These are phyloP conservation scores for Prochilodus magdalenae DNA, from an alignment of 2,113 vertebrate genomes.

Conservation along the genomic window DNA sequence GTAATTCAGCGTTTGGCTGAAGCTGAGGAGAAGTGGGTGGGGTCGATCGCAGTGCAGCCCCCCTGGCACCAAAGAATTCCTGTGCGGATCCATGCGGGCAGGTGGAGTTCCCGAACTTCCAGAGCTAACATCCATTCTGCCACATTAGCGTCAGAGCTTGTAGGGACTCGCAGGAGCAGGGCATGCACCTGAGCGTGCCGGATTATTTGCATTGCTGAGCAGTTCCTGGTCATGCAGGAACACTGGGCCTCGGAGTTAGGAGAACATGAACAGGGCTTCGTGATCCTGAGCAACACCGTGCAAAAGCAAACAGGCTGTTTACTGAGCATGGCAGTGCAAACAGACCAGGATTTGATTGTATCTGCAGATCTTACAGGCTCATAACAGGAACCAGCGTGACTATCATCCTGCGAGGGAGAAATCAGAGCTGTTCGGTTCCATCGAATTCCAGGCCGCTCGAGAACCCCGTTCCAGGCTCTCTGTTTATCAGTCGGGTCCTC, in stretches of 20 bases:
- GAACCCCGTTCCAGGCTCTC: too few species aligned
- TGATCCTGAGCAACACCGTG: background rate
- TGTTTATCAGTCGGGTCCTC: too few species aligned
- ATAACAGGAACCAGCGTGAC: background rate
- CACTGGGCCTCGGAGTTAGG: background rate
- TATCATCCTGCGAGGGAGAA: background rate
- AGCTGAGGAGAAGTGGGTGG: conserved; percentile 9
- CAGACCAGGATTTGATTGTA: background rate
- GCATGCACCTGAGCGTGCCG: background rate
- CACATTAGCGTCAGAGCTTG: conserved; percentile 25
- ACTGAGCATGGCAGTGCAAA: background rate
- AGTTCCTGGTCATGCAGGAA: background rate
- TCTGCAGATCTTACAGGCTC: background rate
- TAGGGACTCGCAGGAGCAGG: conserved; percentile 13
- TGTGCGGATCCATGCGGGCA: conserved; percentile 10
- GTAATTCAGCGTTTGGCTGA: background rate
- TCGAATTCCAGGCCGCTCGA: too few species aligned
- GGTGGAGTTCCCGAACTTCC: background rate
- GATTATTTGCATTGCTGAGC: conserved; percentile 11
- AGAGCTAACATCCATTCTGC: background rate
- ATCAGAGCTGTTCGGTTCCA: background rate
- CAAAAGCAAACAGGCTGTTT: background rate
- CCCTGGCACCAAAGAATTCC: conserved; percentile 24
- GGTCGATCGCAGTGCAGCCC: background rate
- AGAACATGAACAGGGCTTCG: background rate